Evolutionary conservation across 2,113 vertebrate genomes (phyloP), one percentile per base, ranked within the genome.

Genomic region (Ictalurus punctatus): DNA sequence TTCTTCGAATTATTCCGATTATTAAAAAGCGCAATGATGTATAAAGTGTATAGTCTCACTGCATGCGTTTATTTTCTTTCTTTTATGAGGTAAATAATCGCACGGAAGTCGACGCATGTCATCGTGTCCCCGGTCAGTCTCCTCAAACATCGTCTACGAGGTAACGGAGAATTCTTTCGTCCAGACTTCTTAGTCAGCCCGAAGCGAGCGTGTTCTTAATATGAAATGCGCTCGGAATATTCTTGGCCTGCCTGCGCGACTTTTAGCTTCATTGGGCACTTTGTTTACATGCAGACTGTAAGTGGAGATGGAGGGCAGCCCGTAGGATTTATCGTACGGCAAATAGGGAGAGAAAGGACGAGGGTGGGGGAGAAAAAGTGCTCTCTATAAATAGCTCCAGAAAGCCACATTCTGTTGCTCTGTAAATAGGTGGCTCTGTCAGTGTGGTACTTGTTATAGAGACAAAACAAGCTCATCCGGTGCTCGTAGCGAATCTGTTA

Each of bases 401-500:
- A 83, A 89, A 87, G 69, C 89, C 71, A 74, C 71, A 89, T 82
- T 85, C 73, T 84, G 83, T 44, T 8, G 5, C 84, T 82, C 52
- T 74, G 90, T 91, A 91, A 91, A 92, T 89, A 91, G 90, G 88
- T 71, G 87, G 30, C 82, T 84, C 86, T 87, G 87, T 84, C 81
- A 85, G 87, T 40, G 58, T 79, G 85, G 88, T 78, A 85, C 79
- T 90, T 76, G 91, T 90, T 90, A 87, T 17, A 76, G 84, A 86
- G 69, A 90, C 67, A 83, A 54, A 71, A 80, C 61, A 85, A 89
- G 83, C 83, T 86, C 91, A 89, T 88, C 88, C 86, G 89, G 87
- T 89, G 19, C 30, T 40, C 6, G 21, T 23, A 25, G 7, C 12
- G 9, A 56, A 37, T 34, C 54, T 10, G 30, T 23, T 30, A 59